Evolutionary conservation across 2,113 vertebrate genomes (phyloP), one percentile per base, ranked within the genome.

Genomic region (Carlito syrichta): DNA sequence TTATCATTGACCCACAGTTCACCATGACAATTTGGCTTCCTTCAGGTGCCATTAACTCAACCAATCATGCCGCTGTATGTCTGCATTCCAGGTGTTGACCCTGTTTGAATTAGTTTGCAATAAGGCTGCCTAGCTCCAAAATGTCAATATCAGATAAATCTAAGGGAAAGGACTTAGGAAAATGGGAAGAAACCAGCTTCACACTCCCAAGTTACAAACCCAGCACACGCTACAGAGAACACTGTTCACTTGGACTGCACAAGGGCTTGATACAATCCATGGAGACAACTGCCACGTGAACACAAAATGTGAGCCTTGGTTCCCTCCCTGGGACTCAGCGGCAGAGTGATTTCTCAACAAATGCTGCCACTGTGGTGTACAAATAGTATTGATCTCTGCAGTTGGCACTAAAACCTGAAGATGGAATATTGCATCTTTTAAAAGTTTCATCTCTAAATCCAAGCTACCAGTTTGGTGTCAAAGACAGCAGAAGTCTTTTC

Each of bases 401-500:
- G 38, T 5, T 87, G 87, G 79, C 94, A 94, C 63, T 85, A 50
- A 95, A 90, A 92, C 27, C 25, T 81, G 13, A 45, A 94, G 52
- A 74, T 73, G 32, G 50, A 68, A 27, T 71, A 54, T 3, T 89
- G 45, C 79, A 90, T 89, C 94, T 97, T 95, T 92, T 27, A 84
- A 87, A 94, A 63, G 19, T 58, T 95, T 86, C 87, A 85, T 89
- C 84, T 95, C 87, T 96, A 96, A 96, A 95, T 97, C 79, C 87
- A 89, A 94, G 56, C 52, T 91, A 74, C 84, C 62, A 48, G 87
- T 92, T 85, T 92, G 45, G 35, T 95, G 79, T 95, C 94, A 87
- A 87, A 94, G 58, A 63, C 1, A 82, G 27, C 50, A 73, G 89
- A 97, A 95, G n/a, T 40, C 12, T 81, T 79, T 95, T 81, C 84